phyloP scores from a whole-genome alignment of 2,888 invertebrate genomes.

The Drosophila rubida region DNA sequence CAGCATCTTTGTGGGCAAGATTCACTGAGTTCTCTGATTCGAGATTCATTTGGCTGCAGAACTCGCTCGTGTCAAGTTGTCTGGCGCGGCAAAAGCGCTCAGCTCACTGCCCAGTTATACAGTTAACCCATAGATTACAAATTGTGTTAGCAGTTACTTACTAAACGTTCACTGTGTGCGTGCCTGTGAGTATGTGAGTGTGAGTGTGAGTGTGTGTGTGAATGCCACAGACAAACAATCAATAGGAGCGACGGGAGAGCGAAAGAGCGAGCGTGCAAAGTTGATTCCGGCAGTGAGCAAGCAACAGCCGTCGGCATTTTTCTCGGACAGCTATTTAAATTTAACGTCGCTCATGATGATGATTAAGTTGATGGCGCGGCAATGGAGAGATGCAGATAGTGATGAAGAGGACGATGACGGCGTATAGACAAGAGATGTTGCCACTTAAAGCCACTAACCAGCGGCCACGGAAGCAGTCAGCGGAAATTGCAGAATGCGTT shows the following conservation, averaged over 20 bases:
- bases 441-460: conserved; percentile 55
- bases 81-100: conserved; percentile 49
- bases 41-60: conserved; percentile 82
- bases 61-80: conserved; percentile 80
- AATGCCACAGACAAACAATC: conserved; percentile 56
- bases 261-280: neutral
- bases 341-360: conserved; percentile 18
- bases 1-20: conserved; percentile 75
- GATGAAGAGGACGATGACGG: conserved; percentile 17
- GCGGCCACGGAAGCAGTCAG: conserved; percentile 58
- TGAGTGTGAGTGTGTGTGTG: conserved; percentile 26
- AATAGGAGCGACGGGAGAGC: conserved; percentile 39
- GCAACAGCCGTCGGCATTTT: conserved; percentile 75
- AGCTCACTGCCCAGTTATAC: conserved; percentile 43
- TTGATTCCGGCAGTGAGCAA: conserved; percentile 18
- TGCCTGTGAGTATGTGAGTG: conserved; percentile 10
- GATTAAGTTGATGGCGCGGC: conserved; percentile 36
- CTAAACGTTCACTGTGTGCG: conserved; percentile 30
- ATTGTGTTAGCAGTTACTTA: conserved; percentile 61
- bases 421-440: conserved; percentile 55
- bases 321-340: conserved; percentile 50
- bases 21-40: conserved; percentile 49
- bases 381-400: neutral
- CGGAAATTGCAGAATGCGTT: conserved; percentile 80
- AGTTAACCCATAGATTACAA: conserved; percentile 60